These are phyloP conservation scores for Bombus turneri DNA, from an alignment of 1,140 invertebrate genomes.

Conservation along the genomic window DNA sequence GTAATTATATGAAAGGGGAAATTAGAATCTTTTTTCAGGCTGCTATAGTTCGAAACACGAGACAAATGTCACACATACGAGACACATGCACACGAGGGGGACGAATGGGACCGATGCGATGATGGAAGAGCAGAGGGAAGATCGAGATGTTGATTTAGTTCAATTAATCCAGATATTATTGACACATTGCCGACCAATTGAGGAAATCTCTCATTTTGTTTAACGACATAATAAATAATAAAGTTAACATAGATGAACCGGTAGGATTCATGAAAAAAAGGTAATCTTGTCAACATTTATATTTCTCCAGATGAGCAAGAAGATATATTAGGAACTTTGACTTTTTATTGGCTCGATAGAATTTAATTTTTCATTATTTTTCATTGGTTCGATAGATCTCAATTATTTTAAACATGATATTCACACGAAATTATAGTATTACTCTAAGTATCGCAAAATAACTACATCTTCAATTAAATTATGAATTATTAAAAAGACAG, in stretches of 20 bases:
- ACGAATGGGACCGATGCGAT: background rate
- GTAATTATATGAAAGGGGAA: background rate
- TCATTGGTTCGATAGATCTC: background rate
- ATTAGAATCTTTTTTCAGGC: constrained; percentile 24
- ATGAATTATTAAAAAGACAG: no score
- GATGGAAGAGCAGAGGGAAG: background rate
- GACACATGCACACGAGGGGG: constrained; percentile 13
- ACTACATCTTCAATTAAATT: no score
- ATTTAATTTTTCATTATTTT: background rate
- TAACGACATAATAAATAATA: background rate
- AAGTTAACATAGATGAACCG: background rate
- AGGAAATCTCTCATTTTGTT: background rate
- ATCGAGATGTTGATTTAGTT: background rate
- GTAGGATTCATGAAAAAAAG: background rate
- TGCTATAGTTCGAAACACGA: constrained; percentile 12
- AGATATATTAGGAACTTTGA: background rate
- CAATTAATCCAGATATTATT: background rate
- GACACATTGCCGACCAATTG: background rate
- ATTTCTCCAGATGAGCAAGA: background rate
- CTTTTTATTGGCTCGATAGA: background rate
- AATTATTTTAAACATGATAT: background rate
- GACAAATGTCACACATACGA: constrained; percentile 18
- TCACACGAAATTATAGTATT: no score
- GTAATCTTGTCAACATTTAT: background rate
- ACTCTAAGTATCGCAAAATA: no score